A percentile compares a stretch with the other conserved stretches of the same genome.
phyloP scores from a whole-genome alignment of 2,113 vertebrate genomes.

The Falcunculus frontatus region DNA sequence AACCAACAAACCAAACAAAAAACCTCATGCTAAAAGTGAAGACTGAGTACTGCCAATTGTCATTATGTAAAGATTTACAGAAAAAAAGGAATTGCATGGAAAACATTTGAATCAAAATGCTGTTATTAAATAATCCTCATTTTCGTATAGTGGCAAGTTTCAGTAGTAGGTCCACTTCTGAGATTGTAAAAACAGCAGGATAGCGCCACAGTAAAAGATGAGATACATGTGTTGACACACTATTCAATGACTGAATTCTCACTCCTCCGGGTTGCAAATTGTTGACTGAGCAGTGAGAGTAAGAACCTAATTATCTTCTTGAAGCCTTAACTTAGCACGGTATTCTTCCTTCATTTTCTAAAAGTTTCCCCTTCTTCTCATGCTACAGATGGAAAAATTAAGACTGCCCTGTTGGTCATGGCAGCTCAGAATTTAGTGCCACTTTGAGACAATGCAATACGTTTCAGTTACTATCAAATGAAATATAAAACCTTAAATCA shows the following conservation, averaged over 20 bases:
- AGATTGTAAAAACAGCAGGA: slow-evolving; percentile 34
- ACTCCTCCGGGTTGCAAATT: slow-evolving; percentile 29
- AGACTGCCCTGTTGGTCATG: background rate
- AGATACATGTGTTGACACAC: slow-evolving; percentile 50
- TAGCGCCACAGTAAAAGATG: slow-evolving; percentile 31
- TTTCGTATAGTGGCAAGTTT: slow-evolving; percentile 25
- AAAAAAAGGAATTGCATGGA: background rate
- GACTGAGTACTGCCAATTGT: background rate
- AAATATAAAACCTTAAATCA: slow-evolving; percentile 38
- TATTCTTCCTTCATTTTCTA: background rate
- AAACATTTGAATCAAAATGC: slow-evolving; percentile 7
- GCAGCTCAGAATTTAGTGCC: slow-evolving; percentile 11
- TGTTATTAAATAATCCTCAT: slow-evolving; percentile 22
- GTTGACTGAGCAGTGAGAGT: background rate
- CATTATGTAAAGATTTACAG: background rate
- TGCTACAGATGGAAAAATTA: slow-evolving; percentile 39
- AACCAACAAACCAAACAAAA: background rate
- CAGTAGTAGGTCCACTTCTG: slow-evolving; percentile 36
- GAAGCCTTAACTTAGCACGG: slow-evolving; percentile 26
- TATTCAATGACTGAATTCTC: slow-evolving; percentile 44
- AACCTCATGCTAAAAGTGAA: background rate
- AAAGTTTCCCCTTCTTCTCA: background rate
- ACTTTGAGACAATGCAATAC: background rate
- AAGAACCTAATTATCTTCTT: slow-evolving; percentile 21
- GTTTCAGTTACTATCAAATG: background rate